Base-by-base conservation (phyloP, 2,113 vertebrate species). In the Andinoacara biseriatus region DNA sequence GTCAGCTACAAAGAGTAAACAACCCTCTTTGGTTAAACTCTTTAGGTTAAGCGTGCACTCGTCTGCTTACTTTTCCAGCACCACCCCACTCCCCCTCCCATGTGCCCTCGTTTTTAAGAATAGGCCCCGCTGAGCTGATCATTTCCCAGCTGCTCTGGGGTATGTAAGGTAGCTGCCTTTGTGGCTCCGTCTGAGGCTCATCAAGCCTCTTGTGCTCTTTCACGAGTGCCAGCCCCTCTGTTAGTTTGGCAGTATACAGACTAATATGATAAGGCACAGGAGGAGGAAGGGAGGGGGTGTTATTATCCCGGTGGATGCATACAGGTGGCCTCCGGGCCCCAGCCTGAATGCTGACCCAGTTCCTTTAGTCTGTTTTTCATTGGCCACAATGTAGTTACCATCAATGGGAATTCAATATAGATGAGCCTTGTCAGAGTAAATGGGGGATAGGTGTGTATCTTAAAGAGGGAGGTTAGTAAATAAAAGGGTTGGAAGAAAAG, bases 61-160 rank as follows among this genome's bases (percentile, higher is more conserved):
- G 58, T 60, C 83, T 74, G 83, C 81, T 79, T 87, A 49, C 74
- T 90, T 83, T 85, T 87, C 77, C 24, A 14, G 56, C 59, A 10
- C 8, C 67, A 31, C 18, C 17, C 43, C 40, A 18, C 52, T 2
- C 65, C 60, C 56, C 76, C 49, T 56, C 63, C 54, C 10, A 0
- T 77, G 54, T 86, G 86, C 35, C 87, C 91, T 89, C 2, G 1
- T 86, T 94, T 94, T 91, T 90, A 89, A 94, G 93, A 92, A 93
- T 87, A 93, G 91, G 82, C 80, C 85, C 38, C 0, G 67, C 74
- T 80, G 85, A 92, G 89, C 87, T 80, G 84, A 94, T 90, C 89
- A 69, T 56, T 84, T 78, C 86, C 87, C 91, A 91, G 89, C 91
- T 92, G 93, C 89, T 93, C 49, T 38, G 13, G 86, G 81, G 84